Percentiles rank a stretch among this genome's conserved stretches.
phyloP scores from a whole-genome alignment of 2,797 vertebrate genomes.

The Microctenopoma lineatum region DNA sequence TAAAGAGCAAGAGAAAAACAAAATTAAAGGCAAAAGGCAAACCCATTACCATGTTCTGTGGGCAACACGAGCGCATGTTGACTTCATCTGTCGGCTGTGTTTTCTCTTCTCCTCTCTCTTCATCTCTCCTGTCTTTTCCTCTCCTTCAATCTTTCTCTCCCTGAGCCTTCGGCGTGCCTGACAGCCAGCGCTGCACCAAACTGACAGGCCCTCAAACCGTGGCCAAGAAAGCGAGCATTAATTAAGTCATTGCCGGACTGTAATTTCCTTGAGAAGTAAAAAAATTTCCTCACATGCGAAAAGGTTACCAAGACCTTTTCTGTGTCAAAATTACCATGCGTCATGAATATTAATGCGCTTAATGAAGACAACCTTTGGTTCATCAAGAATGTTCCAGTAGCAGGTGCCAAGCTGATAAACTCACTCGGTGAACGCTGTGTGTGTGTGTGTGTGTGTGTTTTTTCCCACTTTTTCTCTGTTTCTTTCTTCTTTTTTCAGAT shows the following conservation, averaged over 20 bases:
- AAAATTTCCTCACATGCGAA: constrained; percentile 95
- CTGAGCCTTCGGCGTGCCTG: constrained; percentile 84
- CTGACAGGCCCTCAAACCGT: constrained; percentile 97
- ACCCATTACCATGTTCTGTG: constrained; percentile 74
- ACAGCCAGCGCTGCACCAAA: constrained; percentile 93
- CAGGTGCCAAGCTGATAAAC: constrained; percentile 98
- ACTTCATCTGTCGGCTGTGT: constrained; percentile 76
- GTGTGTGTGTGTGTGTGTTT: constrained; percentile 34
- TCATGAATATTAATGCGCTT: constrained; percentile 99
- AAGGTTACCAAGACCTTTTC: constrained; percentile 99
- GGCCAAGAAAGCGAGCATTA: constrained; percentile 97
- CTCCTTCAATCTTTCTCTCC: constrained; percentile 79
- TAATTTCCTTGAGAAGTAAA: constrained; percentile 99
- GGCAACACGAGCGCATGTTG: constrained; percentile 72
- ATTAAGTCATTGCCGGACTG: constrained; percentile 99
- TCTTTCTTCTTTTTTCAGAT: constrained; percentile 74
- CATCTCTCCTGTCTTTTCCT: constrained; percentile 80
- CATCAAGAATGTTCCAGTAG: constrained; percentile 99
- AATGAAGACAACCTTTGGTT: constrained; percentile 99
- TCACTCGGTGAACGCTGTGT: constrained; percentile 87
- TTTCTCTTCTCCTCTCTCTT: constrained; percentile 64
- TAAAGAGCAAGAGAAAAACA: constrained; percentile 32
- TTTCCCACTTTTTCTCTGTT: constrained; percentile 56
- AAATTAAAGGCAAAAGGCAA: constrained; percentile 59
- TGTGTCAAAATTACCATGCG: constrained; percentile 99